Evolutionary conservation across 1,140 invertebrate genomes (phyloP).

Genomic region (Drosophila quadrilineata): DNA sequence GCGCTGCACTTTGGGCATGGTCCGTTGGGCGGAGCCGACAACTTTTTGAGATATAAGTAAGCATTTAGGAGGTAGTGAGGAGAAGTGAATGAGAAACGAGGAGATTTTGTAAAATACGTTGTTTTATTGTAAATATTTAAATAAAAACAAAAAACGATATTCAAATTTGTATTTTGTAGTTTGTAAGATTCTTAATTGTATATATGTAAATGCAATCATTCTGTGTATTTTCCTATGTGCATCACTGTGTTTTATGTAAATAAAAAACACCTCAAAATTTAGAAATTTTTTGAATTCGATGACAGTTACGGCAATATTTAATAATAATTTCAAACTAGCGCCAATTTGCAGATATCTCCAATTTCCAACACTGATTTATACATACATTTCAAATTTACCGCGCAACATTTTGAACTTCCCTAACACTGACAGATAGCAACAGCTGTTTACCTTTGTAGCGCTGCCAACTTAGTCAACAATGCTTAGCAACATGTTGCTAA

Average conservation of each 20-base stretch:
- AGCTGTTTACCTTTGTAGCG: not conserved
- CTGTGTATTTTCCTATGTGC: constrained; percentile 46
- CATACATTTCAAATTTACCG: not conserved
- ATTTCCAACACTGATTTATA: too few species aligned
- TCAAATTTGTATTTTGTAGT: constrained; percentile 41
- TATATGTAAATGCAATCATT: constrained; percentile 35
- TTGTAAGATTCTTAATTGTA: constrained; percentile 40
- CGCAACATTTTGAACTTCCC: not conserved
- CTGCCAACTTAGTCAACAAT: constrained; percentile 13
- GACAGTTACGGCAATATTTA: too few species aligned
- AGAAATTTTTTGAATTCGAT: too few species aligned
- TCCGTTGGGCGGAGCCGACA: constrained; percentile 58
- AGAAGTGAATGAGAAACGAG: not conserved
- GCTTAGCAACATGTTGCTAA: too few species aligned
- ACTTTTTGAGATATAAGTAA: constrained; percentile 62
- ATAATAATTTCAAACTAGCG: too few species aligned
- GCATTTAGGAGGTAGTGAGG: not conserved
- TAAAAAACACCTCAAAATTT: constrained; percentile 45
- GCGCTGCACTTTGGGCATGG: constrained; percentile 75
- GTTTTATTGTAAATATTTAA: constrained; percentile 69
- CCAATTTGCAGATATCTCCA: too few species aligned
- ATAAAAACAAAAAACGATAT: constrained; percentile 26
- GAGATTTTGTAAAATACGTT: constrained; percentile 39
- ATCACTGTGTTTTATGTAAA: constrained; percentile 36
- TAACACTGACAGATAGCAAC: too few species aligned